Evolutionary conservation across 2,797 vertebrate genomes (phyloP), one percentile per base, ranked within the genome.

Genomic region (Rhabdophis nuchalis): DNA sequence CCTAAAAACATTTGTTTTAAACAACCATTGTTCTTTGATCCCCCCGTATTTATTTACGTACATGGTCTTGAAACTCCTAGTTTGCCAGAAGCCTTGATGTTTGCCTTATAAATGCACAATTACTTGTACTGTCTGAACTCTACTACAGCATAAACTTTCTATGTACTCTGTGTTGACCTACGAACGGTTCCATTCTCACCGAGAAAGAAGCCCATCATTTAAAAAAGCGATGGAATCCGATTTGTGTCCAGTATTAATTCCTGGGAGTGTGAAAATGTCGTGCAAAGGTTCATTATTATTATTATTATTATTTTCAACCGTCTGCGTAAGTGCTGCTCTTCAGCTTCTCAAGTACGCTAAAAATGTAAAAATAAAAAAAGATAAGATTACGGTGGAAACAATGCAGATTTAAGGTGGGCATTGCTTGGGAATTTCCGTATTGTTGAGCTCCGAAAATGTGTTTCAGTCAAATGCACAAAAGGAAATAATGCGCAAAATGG

Each of bases 21-120:
- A n/a, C n/a, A n/a, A n/a, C n/a, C n/a, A n/a, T n/a, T n/a, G 8
- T 50, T 92, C 91, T 10, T 14, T 82, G 85, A 88, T 88, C 90
- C 68, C 90, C 68, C 92, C 52, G 2, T 53, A 90, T 92, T 91
- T 91, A 93, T 94, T 96, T 95, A 56, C 89, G 91, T 53, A 96
- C 96, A 96, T 96, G 96, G 96, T 97, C 97, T 97, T 98, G 98
- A 98, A 98, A 98, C 95, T 97, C 98, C 98, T 98, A 97, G 97
- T 98, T 97, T 96, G 97, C 68, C 68, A 72, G 64, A 36, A 72
- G 98, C 98, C 98, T 99, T 97, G 97, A 98, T 98, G 98, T 98
- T 98, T 99, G 99, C 99, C 99, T 99, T 99, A 99, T 97, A 97
- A 97, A 98, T 97, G 98, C 98, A 98, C 98, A 98, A 98, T 96